Evolutionary conservation across 2,888 invertebrate species (phyloP), one percentile per base, ranked within the genome.

Genomic region (Romanomermis culicivorax): DNA sequence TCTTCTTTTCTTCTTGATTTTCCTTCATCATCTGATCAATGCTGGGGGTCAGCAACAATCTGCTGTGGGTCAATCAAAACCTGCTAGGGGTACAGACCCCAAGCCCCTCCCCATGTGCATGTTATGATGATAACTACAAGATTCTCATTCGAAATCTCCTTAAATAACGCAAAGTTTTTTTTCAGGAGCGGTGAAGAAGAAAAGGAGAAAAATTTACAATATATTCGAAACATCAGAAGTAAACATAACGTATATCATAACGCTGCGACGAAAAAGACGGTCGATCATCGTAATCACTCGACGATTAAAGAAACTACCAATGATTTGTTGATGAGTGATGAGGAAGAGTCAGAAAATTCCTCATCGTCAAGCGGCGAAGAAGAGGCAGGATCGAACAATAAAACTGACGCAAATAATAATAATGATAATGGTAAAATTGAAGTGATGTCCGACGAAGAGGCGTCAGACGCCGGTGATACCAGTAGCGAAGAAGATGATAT

Each of bases 141-240:
- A n/a, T n/a, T n/a, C n/a, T n/a, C n/a, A n/a, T n/a, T n/a, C n/a
- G n/a, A n/a, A n/a, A n/a, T n/a, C n/a, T n/a, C n/a, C n/a, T n/a
- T 36, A 36, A 36, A 17, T 17, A 7, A 17, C 17, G 7, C 7
- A 7, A 4, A n/a, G 17, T 11, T n/a, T 45, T n/a, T 45, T 11
- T 45, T n/a, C 45, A 45, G 45, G 23, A 45, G 45, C 23, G 45
- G 45, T 45, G 45, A 45, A 45, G 45, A 45, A 45, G 45, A 45
- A 23, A 45, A 45, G 23, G 45, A 45, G 23, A 45, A 45, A 23
- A 45, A 45, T 45, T 11, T 45, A 23, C 45, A 45, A 23, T 45
- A 45, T 23, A 23, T 23, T 11, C 11, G 23, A 11, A 4, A 45
- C 7, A 23, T 45, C 23, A 11, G 45, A 23, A 11, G 23, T 7